Percentiles rank a stretch among this genome's conserved stretches.
Evolutionary conservation across 2,888 invertebrate genomes (phyloP).

Genomic region (Anaspis maculata): DNA sequence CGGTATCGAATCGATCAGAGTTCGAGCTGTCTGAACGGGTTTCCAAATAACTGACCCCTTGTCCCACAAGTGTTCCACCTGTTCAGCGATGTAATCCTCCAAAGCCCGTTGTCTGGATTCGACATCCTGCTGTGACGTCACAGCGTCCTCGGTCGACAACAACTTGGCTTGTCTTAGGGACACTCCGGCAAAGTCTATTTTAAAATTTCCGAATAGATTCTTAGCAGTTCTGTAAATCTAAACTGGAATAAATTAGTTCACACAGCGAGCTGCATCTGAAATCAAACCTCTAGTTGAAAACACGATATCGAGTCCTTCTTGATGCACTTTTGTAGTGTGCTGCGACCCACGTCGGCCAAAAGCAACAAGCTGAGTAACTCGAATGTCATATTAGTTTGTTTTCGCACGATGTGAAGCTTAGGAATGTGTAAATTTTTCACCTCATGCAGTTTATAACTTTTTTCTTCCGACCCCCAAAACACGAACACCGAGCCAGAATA

Average conservation of each 20-base stretch:
- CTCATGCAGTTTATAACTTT: too few species aligned
- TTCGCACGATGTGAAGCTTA: too few species aligned
- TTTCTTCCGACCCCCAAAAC: too few species aligned
- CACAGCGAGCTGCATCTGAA: too few species aligned
- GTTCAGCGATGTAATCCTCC: slow-evolving; percentile 49
- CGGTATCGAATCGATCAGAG: slow-evolving; percentile 36
- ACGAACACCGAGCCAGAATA: too few species aligned
- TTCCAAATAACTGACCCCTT: slow-evolving; percentile 49
- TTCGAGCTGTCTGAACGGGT: slow-evolving; percentile 41
- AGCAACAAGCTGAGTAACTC: too few species aligned
- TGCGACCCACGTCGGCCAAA: too few species aligned
- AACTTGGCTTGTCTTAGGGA: slow-evolving; percentile 4
- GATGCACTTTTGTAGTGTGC: too few species aligned
- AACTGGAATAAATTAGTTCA: slow-evolving; percentile 1
- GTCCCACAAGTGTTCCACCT: slow-evolving; percentile 48
- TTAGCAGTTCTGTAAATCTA: slow-evolving; percentile 51
- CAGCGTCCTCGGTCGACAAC: slow-evolving; percentile 35
- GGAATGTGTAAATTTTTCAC: too few species aligned
- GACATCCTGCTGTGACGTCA: slow-evolving; percentile 45
- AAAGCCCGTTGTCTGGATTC: slow-evolving; percentile 49
- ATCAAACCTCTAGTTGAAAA: slow-evolving; percentile 51
- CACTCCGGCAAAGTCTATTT: slow-evolving; percentile 45
- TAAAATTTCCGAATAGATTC: slow-evolving; percentile 51
- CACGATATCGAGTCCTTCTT: slow-evolving; percentile 56
- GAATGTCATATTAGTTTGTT: too few species aligned